Conservation (phyloP, 1,140 invertebrate genomes). For the Psix sp. region DNA sequence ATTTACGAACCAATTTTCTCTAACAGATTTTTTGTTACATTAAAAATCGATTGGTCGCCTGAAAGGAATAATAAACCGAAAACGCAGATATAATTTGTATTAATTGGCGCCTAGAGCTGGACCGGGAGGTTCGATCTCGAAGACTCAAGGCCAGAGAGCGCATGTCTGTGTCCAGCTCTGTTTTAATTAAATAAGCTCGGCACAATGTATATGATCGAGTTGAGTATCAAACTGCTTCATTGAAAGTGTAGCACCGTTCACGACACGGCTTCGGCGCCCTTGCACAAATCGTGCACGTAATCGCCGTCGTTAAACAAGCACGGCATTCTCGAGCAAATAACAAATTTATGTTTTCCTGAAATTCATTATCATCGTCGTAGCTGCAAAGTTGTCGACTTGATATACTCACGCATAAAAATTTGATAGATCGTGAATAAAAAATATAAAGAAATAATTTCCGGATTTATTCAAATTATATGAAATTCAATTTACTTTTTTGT, state of each 20-base stretch:
- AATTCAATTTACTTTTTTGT: too few relatives aligned
- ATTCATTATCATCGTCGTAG: constrained; percentile 48
- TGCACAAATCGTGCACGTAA: constrained; percentile 62
- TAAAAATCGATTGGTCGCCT: neutral
- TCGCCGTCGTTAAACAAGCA: constrained; percentile 61
- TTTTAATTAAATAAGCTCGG: constrained; percentile 35
- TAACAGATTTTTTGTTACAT: neutral
- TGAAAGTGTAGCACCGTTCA: constrained; percentile 50
- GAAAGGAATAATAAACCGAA: neutral
- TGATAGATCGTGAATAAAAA: constrained; percentile 46
- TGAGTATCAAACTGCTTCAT: constrained; percentile 63
- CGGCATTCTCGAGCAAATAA: constrained; percentile 60
- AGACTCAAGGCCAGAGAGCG: neutral
- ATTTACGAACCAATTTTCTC: too few relatives aligned
- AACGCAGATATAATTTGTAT: constrained; percentile 2
- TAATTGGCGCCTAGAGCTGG: neutral
- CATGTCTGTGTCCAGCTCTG: constrained; percentile 10
- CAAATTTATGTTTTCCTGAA: constrained; percentile 66
- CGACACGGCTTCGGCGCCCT: constrained; percentile 39
- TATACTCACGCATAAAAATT: constrained; percentile 37
- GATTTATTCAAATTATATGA: too few relatives aligned
- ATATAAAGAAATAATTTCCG: constrained; percentile 23
- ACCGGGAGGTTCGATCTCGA: neutral
- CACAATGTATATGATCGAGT: constrained; percentile 39
- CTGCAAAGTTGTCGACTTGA: constrained; percentile 52